These are phyloP conservation scores for Proisotoma minuta DNA, from an alignment of 2,888 invertebrate species.

Conservation along the genomic window DNA sequence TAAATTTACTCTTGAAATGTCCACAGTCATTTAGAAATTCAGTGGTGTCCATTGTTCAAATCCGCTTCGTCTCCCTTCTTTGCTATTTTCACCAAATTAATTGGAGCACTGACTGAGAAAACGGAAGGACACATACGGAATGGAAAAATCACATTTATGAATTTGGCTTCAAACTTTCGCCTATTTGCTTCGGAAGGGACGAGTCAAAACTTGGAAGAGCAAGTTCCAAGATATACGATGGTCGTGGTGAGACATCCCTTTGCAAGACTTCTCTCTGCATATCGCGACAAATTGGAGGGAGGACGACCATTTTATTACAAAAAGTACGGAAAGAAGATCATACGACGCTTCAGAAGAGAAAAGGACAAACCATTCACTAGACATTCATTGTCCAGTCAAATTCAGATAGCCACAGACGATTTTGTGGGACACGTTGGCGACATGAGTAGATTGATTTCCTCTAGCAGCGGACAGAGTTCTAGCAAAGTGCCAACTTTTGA, in stretches of 20 bases:
- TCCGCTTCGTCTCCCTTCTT: slow-evolving; percentile 44
- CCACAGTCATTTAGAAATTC: slow-evolving; percentile 18
- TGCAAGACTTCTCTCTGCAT: slow-evolving; percentile 39
- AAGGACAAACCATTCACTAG: background rate
- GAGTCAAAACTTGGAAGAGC: background rate
- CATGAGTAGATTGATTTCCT: background rate
- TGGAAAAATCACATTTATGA: slow-evolving; percentile 38
- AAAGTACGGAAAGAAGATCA: slow-evolving; percentile 34
- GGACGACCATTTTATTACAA: slow-evolving; percentile 38
- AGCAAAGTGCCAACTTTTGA: slow-evolving; percentile 34
- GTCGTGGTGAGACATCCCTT: slow-evolving; percentile 45
- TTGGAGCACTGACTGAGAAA: slow-evolving; percentile 24
- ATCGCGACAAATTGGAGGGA: slow-evolving; percentile 44
- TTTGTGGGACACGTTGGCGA: background rate
- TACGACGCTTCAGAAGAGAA: slow-evolving; percentile 21
- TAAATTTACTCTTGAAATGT: background rate
- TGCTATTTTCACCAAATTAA: slow-evolving; percentile 36
- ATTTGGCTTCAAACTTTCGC: slow-evolving; percentile 33
- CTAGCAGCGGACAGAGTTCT: background rate
- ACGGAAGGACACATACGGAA: slow-evolving; percentile 35
- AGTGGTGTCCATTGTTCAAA: slow-evolving; percentile 46
- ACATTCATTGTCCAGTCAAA: background rate
- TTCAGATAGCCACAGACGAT: background rate
- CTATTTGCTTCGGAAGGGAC: slow-evolving; percentile 21
- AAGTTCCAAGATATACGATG: slow-evolving; percentile 26